These are phyloP conservation scores for Pomphorhynchus laevis DNA, from an alignment of 1,140 invertebrate species.

Conservation along the genomic window DNA sequence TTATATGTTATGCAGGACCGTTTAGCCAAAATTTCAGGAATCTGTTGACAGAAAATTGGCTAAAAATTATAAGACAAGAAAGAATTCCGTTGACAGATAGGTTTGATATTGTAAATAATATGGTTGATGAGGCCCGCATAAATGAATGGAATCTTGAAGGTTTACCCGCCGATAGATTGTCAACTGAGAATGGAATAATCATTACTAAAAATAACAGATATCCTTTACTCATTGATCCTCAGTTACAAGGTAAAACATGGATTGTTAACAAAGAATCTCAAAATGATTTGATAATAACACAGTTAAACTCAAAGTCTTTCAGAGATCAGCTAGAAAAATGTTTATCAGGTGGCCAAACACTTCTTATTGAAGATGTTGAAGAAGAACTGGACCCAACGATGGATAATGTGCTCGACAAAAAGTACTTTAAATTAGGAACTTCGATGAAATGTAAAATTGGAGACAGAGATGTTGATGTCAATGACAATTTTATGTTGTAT, in stretches of 20 bases:
- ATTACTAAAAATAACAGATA: conserved; percentile 69
- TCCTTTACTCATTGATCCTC: conserved; percentile 11
- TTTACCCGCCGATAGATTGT: conserved; percentile 65
- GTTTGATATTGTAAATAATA: conserved; percentile 51
- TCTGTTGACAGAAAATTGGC: conserved; percentile 40
- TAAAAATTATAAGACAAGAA: conserved; percentile 38
- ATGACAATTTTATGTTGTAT: conserved; percentile 69
- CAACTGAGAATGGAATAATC: conserved; percentile 70
- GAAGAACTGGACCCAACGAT: conserved; percentile 72
- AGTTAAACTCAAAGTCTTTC: conserved; percentile 77
- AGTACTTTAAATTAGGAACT: conserved; percentile 75
- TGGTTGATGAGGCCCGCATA: conserved; percentile 48
- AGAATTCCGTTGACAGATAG: conserved; percentile 45
- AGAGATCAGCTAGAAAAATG: conserved; percentile 69
- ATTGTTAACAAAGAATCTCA: conserved; percentile 60
- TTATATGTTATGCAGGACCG: conserved; percentile 68
- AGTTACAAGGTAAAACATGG: conserved; percentile 25
- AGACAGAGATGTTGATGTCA: conserved; percentile 74
- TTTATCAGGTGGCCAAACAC: conserved; percentile 47
- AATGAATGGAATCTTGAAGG: conserved; percentile 68
- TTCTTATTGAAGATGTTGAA: conserved; percentile 64
- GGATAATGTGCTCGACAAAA: conserved; percentile 76
- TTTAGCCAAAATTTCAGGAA: conserved; percentile 73
- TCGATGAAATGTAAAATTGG: conserved; percentile 64
- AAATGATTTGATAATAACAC: conserved; percentile 62